Evolutionary conservation across 2,888 invertebrate species (phyloP).

Genomic region (Timema podura): DNA sequence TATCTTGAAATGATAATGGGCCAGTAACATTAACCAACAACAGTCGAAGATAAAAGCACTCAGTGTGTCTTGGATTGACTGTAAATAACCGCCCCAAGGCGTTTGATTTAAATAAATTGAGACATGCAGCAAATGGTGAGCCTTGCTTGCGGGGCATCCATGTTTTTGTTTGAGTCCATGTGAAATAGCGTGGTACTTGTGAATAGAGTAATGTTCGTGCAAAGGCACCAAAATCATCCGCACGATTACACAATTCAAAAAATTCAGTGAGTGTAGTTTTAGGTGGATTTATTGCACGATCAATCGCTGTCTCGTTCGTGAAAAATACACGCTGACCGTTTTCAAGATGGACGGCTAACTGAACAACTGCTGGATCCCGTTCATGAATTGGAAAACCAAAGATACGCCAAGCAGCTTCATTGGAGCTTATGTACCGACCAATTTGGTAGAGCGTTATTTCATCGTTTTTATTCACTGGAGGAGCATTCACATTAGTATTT

Average conservation of each 20-base stretch:
- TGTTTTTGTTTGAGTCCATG: conserved; percentile 23
- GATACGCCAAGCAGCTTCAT: conserved; percentile 30
- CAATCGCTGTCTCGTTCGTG: neutral
- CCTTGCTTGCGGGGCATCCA: conserved; percentile 1
- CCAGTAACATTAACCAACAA: no score
- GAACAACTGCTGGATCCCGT: neutral
- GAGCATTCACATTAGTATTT: conserved; percentile 33
- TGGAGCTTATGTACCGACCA: conserved; percentile 36
- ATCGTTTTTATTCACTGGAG: conserved; percentile 32
- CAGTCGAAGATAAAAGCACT: conserved; percentile 27
- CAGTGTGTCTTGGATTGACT: conserved; percentile 27
- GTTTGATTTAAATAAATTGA: neutral
- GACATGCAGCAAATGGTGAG: neutral
- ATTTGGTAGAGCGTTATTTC: conserved; percentile 36
- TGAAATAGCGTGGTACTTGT: conserved; percentile 27
- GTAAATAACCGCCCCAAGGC: conserved; percentile 4
- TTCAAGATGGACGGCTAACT: conserved; percentile 7
- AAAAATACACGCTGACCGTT: conserved; percentile 17
- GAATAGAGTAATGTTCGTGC: conserved; percentile 17
- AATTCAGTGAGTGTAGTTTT: no score
- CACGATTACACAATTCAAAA: no score
- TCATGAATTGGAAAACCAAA: no score
- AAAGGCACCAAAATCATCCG: neutral
- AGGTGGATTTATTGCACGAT: no score
- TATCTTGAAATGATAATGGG: no score